Evolutionary conservation across 2,888 invertebrate genomes (phyloP).

Genomic region (Empis stercorea): DNA sequence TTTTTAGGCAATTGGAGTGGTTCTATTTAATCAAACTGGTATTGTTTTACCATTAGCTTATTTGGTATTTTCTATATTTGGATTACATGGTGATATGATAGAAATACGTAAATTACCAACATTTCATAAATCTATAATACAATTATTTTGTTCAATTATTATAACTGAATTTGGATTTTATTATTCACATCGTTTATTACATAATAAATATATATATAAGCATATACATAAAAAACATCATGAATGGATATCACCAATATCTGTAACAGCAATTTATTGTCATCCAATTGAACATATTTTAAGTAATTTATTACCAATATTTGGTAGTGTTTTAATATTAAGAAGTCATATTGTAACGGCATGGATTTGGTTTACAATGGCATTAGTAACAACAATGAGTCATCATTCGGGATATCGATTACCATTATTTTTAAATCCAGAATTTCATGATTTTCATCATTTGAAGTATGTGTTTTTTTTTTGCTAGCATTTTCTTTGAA

Average conservation of each 20-base stretch:
- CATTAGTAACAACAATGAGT: constrained; percentile 58
- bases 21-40: constrained; percentile 55
- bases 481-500: neutral
- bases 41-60: constrained; percentile 49
- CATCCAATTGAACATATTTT: constrained; percentile 64
- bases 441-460: constrained; percentile 79
- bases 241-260: constrained; percentile 75
- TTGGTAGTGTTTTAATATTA: constrained; percentile 52
- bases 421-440: constrained; percentile 67
- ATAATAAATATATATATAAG: constrained; percentile 58
- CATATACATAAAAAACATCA: constrained; percentile 74
- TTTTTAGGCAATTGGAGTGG: constrained; percentile 47
- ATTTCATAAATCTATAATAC: constrained; percentile 52
- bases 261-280: constrained; percentile 62
- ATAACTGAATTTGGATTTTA: constrained; percentile 71
- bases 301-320: constrained; percentile 60
- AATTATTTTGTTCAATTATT: constrained; percentile 53
- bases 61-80: constrained; percentile 42
- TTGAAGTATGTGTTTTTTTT: constrained; percentile 44
- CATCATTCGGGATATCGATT: constrained; percentile 74
- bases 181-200: constrained; percentile 68
- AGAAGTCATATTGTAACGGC: constrained; percentile 58
- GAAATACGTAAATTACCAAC: constrained; percentile 53
- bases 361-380: constrained; percentile 61
- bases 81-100: constrained; percentile 44